Percentiles rank a stretch among this genome's conserved stretches.
These are phyloP conservation scores for Athalia rosae DNA, from an alignment of 2,888 invertebrate genomes.

Conservation along the genomic window DNA sequence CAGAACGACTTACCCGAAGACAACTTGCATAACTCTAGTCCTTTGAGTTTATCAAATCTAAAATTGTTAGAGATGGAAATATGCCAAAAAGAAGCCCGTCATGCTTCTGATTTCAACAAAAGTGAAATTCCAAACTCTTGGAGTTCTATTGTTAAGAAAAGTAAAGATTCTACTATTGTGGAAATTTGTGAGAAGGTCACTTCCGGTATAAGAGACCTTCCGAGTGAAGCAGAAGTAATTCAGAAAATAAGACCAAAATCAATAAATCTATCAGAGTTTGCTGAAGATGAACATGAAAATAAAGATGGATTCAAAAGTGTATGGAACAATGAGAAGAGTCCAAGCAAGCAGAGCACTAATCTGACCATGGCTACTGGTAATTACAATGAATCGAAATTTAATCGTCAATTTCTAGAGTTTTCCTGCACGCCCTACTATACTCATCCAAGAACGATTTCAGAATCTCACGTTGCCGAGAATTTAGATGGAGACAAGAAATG, in stretches of 20 bases:
- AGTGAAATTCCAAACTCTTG: slow-evolving; percentile 38
- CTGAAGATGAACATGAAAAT: slow-evolving; percentile 5
- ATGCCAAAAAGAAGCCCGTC: background rate
- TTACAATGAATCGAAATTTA: slow-evolving; percentile 10
- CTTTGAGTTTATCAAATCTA: slow-evolving; percentile 40
- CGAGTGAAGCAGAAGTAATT: background rate
- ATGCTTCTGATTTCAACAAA: background rate
- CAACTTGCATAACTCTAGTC: slow-evolving; percentile 3
- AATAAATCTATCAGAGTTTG: background rate
- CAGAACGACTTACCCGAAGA: slow-evolving; percentile 3
- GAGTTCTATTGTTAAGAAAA: slow-evolving; percentile 43
- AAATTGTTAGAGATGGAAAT: slow-evolving; percentile 38
- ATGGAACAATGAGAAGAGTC: slow-evolving; percentile 11
- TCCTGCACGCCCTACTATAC: background rate
- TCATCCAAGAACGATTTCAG: slow-evolving; percentile 18
- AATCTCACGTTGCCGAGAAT: slow-evolving; percentile 15
- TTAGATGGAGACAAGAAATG: background rate
- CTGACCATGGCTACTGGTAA: slow-evolving; percentile 10
- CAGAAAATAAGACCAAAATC: background rate
- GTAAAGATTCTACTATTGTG: slow-evolving; percentile 15
- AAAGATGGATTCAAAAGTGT: slow-evolving; percentile 5
- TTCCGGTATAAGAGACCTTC: slow-evolving; percentile 2
- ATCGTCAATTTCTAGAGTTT: background rate
- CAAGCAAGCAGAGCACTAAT: background rate
- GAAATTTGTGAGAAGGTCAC: background rate